Evolutionary conservation across 2,113 vertebrate species (phyloP).

Genomic region (Bufo bufo): DNA sequence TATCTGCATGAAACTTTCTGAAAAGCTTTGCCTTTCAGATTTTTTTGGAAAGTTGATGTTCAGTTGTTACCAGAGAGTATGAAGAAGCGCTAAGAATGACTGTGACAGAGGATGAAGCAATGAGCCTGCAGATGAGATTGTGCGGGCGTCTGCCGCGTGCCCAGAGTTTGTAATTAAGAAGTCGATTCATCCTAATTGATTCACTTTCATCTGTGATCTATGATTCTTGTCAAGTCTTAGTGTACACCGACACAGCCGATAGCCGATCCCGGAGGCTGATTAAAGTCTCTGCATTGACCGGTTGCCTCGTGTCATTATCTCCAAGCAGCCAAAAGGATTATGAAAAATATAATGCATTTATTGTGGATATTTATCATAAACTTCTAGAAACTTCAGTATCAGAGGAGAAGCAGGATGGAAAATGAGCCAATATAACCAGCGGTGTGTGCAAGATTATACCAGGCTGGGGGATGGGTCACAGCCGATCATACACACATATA

Average conservation of each 20-base stretch:
- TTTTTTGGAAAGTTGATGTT: background rate
- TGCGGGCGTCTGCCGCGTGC: background rate
- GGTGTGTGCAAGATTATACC: background rate
- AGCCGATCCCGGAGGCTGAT: background rate
- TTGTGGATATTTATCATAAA: background rate
- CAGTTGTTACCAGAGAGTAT: background rate
- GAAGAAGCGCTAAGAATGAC: background rate
- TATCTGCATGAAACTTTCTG: background rate
- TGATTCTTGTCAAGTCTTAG: background rate
- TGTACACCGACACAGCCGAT: background rate
- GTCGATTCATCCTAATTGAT: slow-evolving; percentile 54
- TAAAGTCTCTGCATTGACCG: background rate
- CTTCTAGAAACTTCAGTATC: background rate
- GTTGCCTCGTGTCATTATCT: background rate
- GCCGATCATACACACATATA: background rate
- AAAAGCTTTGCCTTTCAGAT: background rate
- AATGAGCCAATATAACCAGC: background rate
- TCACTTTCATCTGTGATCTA: background rate
- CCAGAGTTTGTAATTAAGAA: slow-evolving; percentile 18
- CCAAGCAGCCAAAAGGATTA: background rate
- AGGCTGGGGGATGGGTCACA: background rate
- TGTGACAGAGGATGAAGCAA: background rate
- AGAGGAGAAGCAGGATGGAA: background rate
- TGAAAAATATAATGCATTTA: background rate
- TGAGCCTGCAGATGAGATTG: background rate